Evolutionary conservation across 2,888 invertebrate species (phyloP), one percentile per base, ranked within the genome.

Genomic region (Steinernema scapterisci): DNA sequence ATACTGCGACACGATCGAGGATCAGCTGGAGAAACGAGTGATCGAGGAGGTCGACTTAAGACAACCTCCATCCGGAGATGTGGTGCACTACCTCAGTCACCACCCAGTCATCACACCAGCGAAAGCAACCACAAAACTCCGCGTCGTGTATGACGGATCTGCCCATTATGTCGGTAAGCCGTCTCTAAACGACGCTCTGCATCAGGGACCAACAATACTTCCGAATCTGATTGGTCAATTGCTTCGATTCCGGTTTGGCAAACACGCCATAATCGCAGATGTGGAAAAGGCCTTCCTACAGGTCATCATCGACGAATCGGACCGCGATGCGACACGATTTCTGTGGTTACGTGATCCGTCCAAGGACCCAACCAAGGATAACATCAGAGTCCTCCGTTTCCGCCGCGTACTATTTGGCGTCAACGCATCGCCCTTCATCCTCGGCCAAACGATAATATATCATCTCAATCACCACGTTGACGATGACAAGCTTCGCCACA

Each of bases 131-230:
- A 83, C 82, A 0, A 81, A 82, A 44, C 70, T 81, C 0, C 71
- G 83, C 0, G 77, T 81, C n/a, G 83, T 83, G 0, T 79, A 45
- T n/a, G 81, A 83, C 63, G 83, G 75, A 1, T 78, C 78, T 0
- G 77, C 81, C 0, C 13, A 45, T 0, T 11, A 27, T 9, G 72
- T 73, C 75, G 70, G 45, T 0, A 19, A 38, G 0, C 13, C 16
- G 0, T 77, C 75, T 0, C 73, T 83, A 21, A 83, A 83, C 71
- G 80, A 80, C n/a, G 16, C 54, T 6, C 23, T 81, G 0, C 74
- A 78, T 21, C 71, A 75, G 13, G 82, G 82, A 9, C 77, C 76
- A 16, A 70, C 73, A 1, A 73, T 79, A 0, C 72, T 80, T 0
- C 79, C 80, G 11, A 13, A 74, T n/a, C 38, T 82, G 0, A 7